phyloP scores from a whole-genome alignment of 2,888 invertebrate genomes.

The Acronicta aceris region DNA sequence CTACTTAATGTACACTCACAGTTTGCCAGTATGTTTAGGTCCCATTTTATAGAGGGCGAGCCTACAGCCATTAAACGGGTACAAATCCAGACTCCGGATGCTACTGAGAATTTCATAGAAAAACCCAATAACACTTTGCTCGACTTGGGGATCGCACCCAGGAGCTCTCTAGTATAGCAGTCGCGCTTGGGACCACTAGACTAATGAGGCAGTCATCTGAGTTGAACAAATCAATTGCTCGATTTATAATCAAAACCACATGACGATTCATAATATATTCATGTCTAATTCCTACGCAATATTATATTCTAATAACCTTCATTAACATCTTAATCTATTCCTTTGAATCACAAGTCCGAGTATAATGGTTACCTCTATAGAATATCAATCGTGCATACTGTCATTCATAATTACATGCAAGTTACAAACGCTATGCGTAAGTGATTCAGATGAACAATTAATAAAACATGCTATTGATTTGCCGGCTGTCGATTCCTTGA shows the following conservation, averaged over 20 bases:
- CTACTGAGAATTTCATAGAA: too few species aligned
- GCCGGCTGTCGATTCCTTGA: conserved; percentile 55
- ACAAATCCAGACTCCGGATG: too few species aligned
- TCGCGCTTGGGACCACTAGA: too few species aligned
- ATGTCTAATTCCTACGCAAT: conserved; percentile 21
- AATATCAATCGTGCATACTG: conserved; percentile 64
- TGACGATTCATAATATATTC: conserved; percentile 27
- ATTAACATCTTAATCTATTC: conserved; percentile 39
- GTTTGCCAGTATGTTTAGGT: too few species aligned
- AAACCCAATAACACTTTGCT: too few species aligned
- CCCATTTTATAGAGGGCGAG: too few species aligned
- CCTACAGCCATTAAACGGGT: too few species aligned
- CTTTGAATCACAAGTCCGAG: conserved; percentile 48
- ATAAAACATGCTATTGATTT: conserved; percentile 58
- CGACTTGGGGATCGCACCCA: too few species aligned
- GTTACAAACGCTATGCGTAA: conserved; percentile 58
- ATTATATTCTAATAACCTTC: conserved; percentile 40
- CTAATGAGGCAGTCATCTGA: too few species aligned
- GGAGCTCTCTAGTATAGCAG: too few species aligned
- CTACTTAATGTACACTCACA: too few species aligned
- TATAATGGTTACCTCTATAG: conserved; percentile 51
- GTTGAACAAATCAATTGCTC: not conserved
- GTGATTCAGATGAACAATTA: conserved; percentile 72
- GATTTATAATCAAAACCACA: conserved; percentile 20
- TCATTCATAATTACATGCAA: conserved; percentile 65